phyloP scores from a whole-genome alignment of 1,140 invertebrate genomes.

The Belonocnema kinseyi region DNA sequence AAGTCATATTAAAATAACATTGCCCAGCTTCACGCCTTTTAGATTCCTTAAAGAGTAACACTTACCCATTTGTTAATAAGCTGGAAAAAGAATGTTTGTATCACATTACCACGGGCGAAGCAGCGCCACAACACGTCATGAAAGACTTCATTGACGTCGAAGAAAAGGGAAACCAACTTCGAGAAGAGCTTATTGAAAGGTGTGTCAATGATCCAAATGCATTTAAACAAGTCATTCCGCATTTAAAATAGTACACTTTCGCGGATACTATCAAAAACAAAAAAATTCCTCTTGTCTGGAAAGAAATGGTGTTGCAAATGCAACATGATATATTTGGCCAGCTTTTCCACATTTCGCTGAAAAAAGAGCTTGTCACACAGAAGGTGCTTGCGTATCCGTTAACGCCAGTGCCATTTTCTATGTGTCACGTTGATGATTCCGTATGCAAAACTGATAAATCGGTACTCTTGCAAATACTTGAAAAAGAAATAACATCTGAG shows the following conservation, averaged over 20 bases:
- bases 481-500: neutral
- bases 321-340: slow-evolving; percentile 51
- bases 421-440: slow-evolving; percentile 29
- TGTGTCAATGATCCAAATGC: slow-evolving; percentile 1
- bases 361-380: slow-evolving; percentile 43
- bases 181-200: slow-evolving; percentile 39
- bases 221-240: neutral
- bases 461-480: neutral
- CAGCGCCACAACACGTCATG: slow-evolving; percentile 43
- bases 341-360: slow-evolving; percentile 45
- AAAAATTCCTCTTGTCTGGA: slow-evolving; percentile 41
- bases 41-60: neutral
- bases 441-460: neutral
- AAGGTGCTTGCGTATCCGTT: slow-evolving; percentile 49
- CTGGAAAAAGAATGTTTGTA: neutral
- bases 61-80: too few species aligned
- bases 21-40: neutral
- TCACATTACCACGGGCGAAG: slow-evolving; percentile 33
- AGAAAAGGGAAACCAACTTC: slow-evolving; percentile 34
- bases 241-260: slow-evolving; percentile 34
- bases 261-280: slow-evolving; percentile 33
- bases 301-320: slow-evolving; percentile 44
- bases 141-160: slow-evolving; percentile 51
- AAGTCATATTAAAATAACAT: slow-evolving; percentile 24
- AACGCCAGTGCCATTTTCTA: slow-evolving; percentile 49